Percentiles rank a stretch among this genome's conserved stretches.
Conservation (phyloP, 2,797 vertebrate genomes). For the Adelosebastes latens region DNA sequence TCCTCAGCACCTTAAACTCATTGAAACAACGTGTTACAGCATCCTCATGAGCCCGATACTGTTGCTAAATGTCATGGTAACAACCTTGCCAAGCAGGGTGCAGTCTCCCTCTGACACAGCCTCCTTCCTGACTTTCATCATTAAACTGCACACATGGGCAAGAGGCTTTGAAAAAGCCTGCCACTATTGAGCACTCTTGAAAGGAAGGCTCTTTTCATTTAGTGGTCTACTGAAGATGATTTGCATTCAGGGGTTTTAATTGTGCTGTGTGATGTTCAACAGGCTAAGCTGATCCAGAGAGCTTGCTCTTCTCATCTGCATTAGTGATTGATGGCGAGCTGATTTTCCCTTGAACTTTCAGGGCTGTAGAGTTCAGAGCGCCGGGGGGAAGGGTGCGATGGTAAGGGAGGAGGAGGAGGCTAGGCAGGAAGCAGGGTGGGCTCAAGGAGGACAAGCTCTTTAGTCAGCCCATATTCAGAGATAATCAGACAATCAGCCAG, state of each 20-base stretch:
- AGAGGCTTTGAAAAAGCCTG: constrained; percentile 65
- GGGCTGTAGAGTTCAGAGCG: constrained; percentile 58
- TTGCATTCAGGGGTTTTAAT: constrained; percentile 77
- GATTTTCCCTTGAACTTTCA: constrained; percentile 76
- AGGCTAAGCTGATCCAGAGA: constrained; percentile 67
- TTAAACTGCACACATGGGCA: constrained; percentile 63
- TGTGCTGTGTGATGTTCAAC: constrained; percentile 75
- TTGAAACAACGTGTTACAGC: constrained; percentile 24
- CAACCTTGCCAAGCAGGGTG: constrained; percentile 50
- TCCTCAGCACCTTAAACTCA: constrained; percentile 23
- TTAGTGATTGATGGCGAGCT: constrained; percentile 69
- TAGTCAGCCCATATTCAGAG: constrained; percentile 26
- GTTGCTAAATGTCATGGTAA: constrained; percentile 64
- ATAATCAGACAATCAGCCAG: constrained; percentile 56
- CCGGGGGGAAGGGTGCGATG: constrained; percentile 22
- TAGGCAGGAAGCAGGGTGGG: constrained; percentile 35
- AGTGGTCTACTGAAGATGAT: constrained; percentile 71
- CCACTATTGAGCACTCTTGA: constrained; percentile 63
- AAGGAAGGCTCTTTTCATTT: constrained; percentile 73
- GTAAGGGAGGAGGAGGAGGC: neutral
- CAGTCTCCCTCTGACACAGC: constrained; percentile 48
- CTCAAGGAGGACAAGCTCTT: constrained; percentile 48
- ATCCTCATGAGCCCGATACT: constrained; percentile 33
- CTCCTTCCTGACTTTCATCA: constrained; percentile 72
- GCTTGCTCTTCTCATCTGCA: constrained; percentile 68